Evolutionary conservation across 2,888 invertebrate genomes (phyloP).

Genomic region (Elmis aenea): DNA sequence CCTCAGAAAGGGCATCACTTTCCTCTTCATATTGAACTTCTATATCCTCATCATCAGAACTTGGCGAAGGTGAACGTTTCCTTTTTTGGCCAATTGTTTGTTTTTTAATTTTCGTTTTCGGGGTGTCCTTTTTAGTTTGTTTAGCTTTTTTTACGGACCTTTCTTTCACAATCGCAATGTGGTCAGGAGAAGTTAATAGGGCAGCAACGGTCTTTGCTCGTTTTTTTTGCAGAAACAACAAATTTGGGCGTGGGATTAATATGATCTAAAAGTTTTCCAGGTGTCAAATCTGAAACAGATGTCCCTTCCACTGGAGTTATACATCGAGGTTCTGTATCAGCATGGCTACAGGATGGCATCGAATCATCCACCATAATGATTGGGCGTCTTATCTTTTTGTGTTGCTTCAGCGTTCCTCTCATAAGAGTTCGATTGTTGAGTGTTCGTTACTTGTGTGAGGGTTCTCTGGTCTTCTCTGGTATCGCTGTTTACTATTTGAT

Average conservation of each 20-base stretch:
- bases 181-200: constrained; percentile 11
- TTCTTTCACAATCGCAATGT: constrained; percentile 12
- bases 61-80: constrained; percentile 9
- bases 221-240: constrained; percentile 7
- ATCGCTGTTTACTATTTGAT: constrained; percentile 10
- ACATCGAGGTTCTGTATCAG: constrained; percentile 4
- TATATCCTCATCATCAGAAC: constrained; percentile 10
- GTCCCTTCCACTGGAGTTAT: constrained; percentile 5
- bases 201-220: constrained; percentile 11
- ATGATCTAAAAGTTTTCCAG: constrained; percentile 6
- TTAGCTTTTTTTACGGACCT: constrained; percentile 9
- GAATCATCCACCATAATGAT: too few species aligned
- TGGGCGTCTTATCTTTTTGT: constrained; percentile 1
- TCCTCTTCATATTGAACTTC: constrained; percentile 11
- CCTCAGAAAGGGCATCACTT: constrained; percentile 9
- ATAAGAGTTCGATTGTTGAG: constrained; percentile 2
- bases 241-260: constrained; percentile 10
- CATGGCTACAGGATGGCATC: too few species aligned
- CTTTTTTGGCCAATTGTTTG: too few species aligned
- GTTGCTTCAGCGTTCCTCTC: constrained; percentile 1
- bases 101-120: constrained; percentile 11
- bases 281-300: constrained; percentile 9
- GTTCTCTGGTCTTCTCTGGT: constrained; percentile 9
- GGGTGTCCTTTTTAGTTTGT: constrained; percentile 3
- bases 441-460: background rate